These are phyloP conservation scores for Sycobia sp. DNA, from an alignment of 1,140 invertebrate species.

Conservation along the genomic window DNA sequence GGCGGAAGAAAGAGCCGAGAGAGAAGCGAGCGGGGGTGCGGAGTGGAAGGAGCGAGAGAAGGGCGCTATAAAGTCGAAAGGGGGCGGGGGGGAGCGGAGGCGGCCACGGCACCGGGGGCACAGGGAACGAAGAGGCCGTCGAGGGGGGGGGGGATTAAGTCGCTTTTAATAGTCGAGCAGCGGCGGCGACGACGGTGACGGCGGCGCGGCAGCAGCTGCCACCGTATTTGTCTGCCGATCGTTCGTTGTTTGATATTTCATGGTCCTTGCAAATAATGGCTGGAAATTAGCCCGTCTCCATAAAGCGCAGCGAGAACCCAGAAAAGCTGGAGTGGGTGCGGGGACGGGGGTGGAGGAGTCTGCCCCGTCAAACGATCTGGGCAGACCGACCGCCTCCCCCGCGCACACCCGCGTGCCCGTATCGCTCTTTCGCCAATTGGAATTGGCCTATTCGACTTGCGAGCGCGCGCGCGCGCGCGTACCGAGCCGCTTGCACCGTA, in stretches of 20 bases:
- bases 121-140: neutral
- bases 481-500: too few species aligned
- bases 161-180: conserved; percentile 45
- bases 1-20: neutral
- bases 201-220: conserved; percentile 40
- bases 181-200: too few species aligned
- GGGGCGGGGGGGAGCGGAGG: neutral
- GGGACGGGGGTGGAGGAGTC: too few species aligned
- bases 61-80: conserved; percentile 22
- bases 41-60: neutral
- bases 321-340: too few species aligned
- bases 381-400: too few species aligned
- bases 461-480: too few species aligned
- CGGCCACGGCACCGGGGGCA: neutral
- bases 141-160: conserved; percentile 40
- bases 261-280: conserved; percentile 26
- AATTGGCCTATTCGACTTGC: too few species aligned
- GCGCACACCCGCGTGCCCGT: too few species aligned
- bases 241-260: conserved; percentile 39
- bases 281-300: conserved; percentile 27
- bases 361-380: too few species aligned
- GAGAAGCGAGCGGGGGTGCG: neutral
- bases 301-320: too few species aligned
- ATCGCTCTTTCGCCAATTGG: too few species aligned
- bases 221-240: conserved; percentile 33